Conservation (phyloP, 1,140 invertebrate genomes). For the Leptopilina boulardi region DNA sequence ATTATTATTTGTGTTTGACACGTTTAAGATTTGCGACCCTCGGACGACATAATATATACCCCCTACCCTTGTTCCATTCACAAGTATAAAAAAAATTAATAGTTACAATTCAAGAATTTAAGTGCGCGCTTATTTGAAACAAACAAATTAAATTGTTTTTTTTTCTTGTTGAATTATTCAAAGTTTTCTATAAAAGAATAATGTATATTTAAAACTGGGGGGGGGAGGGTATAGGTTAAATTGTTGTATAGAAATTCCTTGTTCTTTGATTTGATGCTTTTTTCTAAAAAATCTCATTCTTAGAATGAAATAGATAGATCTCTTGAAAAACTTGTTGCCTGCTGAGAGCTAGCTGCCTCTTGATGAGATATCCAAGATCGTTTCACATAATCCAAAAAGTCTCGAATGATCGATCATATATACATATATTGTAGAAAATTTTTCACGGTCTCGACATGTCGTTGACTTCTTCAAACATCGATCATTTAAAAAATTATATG, state of each 20-base stretch:
- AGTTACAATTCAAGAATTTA: background rate
- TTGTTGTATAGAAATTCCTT: background rate
- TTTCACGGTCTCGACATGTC: constrained; percentile 24
- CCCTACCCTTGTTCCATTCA: background rate
- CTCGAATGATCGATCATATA: constrained; percentile 27
- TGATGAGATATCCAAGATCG: constrained; percentile 19
- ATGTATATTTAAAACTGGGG: too few relatives aligned
- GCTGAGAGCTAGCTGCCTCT: constrained; percentile 19
- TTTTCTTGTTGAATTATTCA: background rate
- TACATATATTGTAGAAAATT: constrained; percentile 11
- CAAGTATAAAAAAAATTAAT: constrained; percentile 7
- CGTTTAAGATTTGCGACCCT: constrained; percentile 46
- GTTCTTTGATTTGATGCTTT: background rate
- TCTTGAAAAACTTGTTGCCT: constrained; percentile 19
- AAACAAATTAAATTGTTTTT: background rate
- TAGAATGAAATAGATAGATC: constrained; percentile 12
- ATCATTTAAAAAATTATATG: background rate
- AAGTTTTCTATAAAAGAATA: background rate
- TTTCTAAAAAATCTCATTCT: background rate
- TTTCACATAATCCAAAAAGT: constrained; percentile 33
- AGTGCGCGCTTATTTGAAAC: background rate
- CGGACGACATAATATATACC: constrained; percentile 45
- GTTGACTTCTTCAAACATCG: constrained; percentile 25
- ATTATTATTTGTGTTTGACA: constrained; percentile 51
- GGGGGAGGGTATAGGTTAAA: too few relatives aligned